phyloP scores from a whole-genome alignment of 2,113 vertebrate species.

The human region DNA sequence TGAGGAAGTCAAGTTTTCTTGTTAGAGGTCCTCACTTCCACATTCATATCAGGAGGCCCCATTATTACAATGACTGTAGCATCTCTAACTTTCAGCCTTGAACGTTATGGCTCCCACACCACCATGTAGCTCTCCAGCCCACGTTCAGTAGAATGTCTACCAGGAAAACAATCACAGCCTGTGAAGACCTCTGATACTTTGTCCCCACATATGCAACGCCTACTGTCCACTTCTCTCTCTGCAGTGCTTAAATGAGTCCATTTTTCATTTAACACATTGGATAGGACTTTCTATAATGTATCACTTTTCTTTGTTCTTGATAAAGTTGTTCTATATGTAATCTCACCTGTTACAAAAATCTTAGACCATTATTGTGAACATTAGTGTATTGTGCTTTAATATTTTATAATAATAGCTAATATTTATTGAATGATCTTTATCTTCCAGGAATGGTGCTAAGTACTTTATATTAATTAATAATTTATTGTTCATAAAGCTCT shows the following conservation, averaged over 20 bases:
- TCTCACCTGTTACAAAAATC: background rate
- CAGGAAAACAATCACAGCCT: background rate
- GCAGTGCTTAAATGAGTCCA: background rate
- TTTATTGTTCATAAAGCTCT: background rate
- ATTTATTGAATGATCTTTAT: background rate
- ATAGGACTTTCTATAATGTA: background rate
- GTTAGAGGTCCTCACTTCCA: background rate
- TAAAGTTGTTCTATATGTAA: background rate
- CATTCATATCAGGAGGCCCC: background rate
- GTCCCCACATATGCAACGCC: fast-evolving
- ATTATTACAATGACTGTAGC: background rate
- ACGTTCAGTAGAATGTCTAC: background rate
- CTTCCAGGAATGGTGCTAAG: background rate
- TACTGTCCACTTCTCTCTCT: no score
- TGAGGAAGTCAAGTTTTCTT: background rate
- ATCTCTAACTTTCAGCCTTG: background rate
- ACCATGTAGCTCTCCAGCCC: background rate
- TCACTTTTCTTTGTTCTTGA: background rate
- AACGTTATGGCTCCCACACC: background rate
- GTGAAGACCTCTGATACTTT: background rate
- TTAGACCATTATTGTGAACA: background rate
- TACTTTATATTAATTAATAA: background rate
- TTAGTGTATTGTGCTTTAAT: background rate
- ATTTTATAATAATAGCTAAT: background rate
- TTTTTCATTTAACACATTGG: background rate